A percentile compares a stretch with the other conserved stretches of the same genome.
These are phyloP conservation scores for Clistopyga incitator DNA, from an alignment of 2,888 invertebrate species.

Conservation along the genomic window DNA sequence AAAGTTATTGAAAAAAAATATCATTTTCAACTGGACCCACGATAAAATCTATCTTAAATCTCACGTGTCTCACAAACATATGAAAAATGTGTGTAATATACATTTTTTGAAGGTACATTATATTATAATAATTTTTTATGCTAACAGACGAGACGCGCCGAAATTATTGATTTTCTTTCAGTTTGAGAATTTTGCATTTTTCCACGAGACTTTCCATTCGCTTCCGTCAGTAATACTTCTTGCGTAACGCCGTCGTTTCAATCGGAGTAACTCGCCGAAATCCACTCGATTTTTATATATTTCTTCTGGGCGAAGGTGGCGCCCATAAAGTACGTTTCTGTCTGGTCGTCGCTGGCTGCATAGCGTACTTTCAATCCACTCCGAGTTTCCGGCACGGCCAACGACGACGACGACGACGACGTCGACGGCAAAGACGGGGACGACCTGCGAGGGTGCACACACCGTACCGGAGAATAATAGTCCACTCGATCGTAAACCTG, in stretches of 20 bases:
- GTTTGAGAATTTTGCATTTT: neutral
- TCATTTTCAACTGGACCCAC: too few species aligned
- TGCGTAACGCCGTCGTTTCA: neutral
- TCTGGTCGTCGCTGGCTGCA: conserved; percentile 8
- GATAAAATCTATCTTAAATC: too few species aligned
- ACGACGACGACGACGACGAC: conserved; percentile 45
- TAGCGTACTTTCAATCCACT: conserved; percentile 50
- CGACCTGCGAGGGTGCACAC: conserved; percentile 52
- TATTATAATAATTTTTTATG: neutral
- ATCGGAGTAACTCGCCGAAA: conserved; percentile 12
- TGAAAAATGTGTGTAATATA: too few species aligned
- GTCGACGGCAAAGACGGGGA: conserved; percentile 42
- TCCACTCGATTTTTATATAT: conserved; percentile 42
- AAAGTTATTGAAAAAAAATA: too few species aligned
- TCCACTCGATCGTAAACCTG: conserved; percentile 64
- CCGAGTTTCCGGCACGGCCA: conserved; percentile 53
- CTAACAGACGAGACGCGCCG: too few species aligned
- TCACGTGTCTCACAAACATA: too few species aligned
- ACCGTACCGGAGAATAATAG: conserved; percentile 67
- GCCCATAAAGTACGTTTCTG: conserved; percentile 37
- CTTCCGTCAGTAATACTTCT: neutral
- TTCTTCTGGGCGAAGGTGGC: conserved; percentile 17
- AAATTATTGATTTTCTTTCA: neutral
- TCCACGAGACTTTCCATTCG: neutral
- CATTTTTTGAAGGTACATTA: too few species aligned